These are phyloP conservation scores for Bufo gargarizans DNA, from an alignment of 2,113 vertebrate genomes.

Conservation along the genomic window DNA sequence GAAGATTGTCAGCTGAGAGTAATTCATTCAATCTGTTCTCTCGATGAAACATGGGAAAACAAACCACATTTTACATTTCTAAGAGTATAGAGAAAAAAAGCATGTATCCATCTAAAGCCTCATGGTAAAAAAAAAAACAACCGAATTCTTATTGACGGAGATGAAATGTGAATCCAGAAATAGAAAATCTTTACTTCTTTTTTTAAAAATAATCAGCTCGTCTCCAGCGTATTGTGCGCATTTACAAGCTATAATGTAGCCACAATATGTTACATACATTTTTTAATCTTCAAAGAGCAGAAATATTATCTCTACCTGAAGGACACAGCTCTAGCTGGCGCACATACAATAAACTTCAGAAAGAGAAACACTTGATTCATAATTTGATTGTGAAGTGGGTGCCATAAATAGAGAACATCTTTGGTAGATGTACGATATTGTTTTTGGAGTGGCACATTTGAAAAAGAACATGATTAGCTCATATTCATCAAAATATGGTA, in stretches of 20 bases:
- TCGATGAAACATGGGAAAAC: conserved; percentile 34
- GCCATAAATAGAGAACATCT: not conserved
- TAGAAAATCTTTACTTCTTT: not conserved
- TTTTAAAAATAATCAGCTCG: conserved; percentile 18
- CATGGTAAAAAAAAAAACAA: not conserved
- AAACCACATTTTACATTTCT: conserved; percentile 42
- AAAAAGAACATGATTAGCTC: not conserved
- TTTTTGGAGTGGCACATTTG: not conserved
- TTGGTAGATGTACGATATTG: not conserved
- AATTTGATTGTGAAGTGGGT: conserved; percentile 9
- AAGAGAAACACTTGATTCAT: not conserved
- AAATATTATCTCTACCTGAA: conserved; percentile 16
- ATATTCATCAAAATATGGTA: not conserved
- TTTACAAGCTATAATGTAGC: conserved; percentile 11
- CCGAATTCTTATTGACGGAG: not conserved
- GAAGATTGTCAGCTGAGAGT: conserved; percentile 27
- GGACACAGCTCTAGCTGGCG: not conserved
- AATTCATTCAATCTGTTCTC: conserved; percentile 43
- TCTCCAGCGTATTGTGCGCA: conserved; percentile 15
- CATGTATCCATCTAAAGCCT: not conserved
- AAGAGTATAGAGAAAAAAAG: conserved; percentile 3
- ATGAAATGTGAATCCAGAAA: conserved; percentile 5
- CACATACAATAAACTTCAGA: not conserved
- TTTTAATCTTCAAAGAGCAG: conserved; percentile 39
- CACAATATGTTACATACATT: conserved; percentile 6